Conservation (phyloP, 2,113 vertebrate genomes). For the Turdus rufiventris region DNA sequence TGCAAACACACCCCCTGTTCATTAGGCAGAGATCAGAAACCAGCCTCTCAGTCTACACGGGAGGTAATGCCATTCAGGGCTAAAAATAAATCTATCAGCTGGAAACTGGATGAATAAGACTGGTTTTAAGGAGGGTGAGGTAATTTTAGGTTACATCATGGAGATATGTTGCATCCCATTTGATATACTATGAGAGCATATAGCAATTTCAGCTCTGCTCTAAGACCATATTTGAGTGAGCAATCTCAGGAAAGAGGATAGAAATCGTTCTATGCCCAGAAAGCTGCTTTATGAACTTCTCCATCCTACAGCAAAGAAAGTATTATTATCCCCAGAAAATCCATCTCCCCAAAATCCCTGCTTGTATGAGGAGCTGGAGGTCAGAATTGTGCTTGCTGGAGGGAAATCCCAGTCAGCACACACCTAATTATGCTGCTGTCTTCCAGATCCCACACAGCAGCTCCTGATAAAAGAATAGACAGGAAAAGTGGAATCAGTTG, state of each 20-base stretch:
- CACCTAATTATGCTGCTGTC: conserved; percentile 3
- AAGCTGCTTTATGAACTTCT: background rate
- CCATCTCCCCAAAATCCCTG: background rate
- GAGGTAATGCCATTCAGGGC: background rate
- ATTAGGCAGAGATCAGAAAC: conserved; percentile 13
- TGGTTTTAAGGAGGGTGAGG: conserved; percentile 27
- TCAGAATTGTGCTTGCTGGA: background rate
- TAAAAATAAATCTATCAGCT: conserved; percentile 6
- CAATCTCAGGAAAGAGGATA: background rate
- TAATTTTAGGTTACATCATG: background rate
- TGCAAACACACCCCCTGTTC: background rate
- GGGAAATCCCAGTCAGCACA: conserved; percentile 27
- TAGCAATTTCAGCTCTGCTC: background rate
- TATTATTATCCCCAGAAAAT: background rate
- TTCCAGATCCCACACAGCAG: background rate
- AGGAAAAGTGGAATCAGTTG: background rate
- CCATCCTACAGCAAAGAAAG: background rate
- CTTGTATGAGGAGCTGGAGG: background rate
- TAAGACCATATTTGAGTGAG: background rate
- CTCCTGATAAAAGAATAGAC: conserved; percentile 9
- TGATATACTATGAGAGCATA: background rate
- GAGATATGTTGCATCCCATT: background rate
- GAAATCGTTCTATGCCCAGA: background rate
- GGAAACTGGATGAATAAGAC: background rate
- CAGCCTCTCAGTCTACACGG: background rate